Evolutionary conservation across 2,797 vertebrate genomes (phyloP), one percentile per base, ranked within the genome.

Genomic region (Bovichtus variegatus): DNA sequence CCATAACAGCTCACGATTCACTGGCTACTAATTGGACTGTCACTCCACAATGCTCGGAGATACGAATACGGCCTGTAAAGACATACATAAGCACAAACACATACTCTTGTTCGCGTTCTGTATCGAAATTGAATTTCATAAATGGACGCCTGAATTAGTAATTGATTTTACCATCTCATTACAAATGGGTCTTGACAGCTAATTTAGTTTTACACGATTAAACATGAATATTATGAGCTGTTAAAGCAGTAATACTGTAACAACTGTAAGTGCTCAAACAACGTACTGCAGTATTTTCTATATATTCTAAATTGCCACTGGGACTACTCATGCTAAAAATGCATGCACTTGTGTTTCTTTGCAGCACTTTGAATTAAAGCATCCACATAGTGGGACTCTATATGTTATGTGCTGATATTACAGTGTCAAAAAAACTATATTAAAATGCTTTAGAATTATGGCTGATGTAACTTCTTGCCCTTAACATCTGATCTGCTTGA

Each of bases 1-100:
- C 84, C 87, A 80, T 77, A 93, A 87, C 86, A 53, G 82, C 90
- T 91, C 92, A 93, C 91, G 91, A 94, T 90, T 94, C 93, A 93
- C 88, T 94, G 91, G 90, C 83, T 91, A 89, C 92, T 95, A 95
- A 95, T 95, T 94, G 92, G 90, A 94, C 91, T 92, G 91, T 94
- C 93, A 94, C 80, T 93, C 89, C 63, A 38, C 81, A 47, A 66
- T 6, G 71, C 77, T 82, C 11, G 34, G 68, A 86, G 87, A 93
- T 90, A 86, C 90, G 88, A 93, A 83, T 81, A 82, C 53, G 47
- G 71, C 61, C 75, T n/a, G 77, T 77, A 46, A 84, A 90, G 86
- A 88, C 76, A 72, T 70, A 83, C 71, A 71, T 80, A 78, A 78
- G 88, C 82, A 65, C 78, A 87, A 84, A 89, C 73, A 71, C 69